Base-by-base conservation (phyloP, 2,888 invertebrate genomes). In the Quadroppia sp. region DNA sequence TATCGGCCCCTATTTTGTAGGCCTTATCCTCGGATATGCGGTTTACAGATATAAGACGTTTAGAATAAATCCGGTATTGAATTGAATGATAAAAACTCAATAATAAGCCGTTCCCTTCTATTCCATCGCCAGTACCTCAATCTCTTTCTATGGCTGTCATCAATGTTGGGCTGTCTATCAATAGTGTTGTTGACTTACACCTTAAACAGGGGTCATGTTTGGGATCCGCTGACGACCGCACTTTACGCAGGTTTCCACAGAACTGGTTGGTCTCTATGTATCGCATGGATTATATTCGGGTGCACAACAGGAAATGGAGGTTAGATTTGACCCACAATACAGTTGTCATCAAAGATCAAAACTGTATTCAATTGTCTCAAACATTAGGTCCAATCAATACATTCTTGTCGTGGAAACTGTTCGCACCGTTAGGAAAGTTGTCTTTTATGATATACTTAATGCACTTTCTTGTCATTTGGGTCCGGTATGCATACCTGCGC, bases 191-290 rank as follows among this genome's bases (percentile, higher is more conserved):
- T 30, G 15, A 73, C 73, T n/a, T 56, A 75, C 25, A 20, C 32
- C 13, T 71, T 74, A 23, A 75, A 74, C 30, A 45, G 36, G 13
- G 74, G 73, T 9, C 1, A 30, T 0, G 25, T 30, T 17, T 74
- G 73, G 73, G 15, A 50, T 3, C 61, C 71, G 2, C 7, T 70
- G 3, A 45, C 61, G 9, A 42, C 61, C 2, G 70, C 70, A 15
- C n/a, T 75, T 11, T 78, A 78, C 36, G 77, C 77, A n/a, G 76
- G 77, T 4, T 42, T 76, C 20, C 78, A 78, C 61, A 69, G 78
- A 45, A 74, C 76, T 0, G 71, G 75, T 3, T 78, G 77, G 72
- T 71, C 76, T 17, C 17, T 76, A 7, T 75, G 75, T 3, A 45
- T 78, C 0, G 75, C 76, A 1, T 78, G 77, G 77, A 71, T 78